phyloP scores from a whole-genome alignment of 1,140 invertebrate genomes.

The Homalodisca vitripennis region DNA sequence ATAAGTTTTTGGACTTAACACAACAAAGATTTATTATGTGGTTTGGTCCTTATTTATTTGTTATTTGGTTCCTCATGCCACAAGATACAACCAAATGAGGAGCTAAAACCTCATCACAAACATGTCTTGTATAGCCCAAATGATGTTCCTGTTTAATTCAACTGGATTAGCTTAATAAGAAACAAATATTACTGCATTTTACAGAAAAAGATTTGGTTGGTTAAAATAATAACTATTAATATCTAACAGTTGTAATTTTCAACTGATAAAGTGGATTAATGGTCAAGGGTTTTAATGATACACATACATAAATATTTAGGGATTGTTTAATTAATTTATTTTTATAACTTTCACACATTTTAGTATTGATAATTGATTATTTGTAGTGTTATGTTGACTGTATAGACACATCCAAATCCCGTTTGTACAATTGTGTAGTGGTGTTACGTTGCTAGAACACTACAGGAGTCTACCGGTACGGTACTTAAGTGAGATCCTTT shows the following conservation, averaged over 20 bases:
- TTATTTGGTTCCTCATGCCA: no score
- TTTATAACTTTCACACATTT: slow-evolving; percentile 18
- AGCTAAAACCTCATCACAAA: no score
- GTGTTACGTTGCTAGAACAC: slow-evolving; percentile 8
- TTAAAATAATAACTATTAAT: not conserved
- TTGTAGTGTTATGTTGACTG: slow-evolving; percentile 2
- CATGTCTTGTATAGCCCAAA: no score
- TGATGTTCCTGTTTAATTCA: no score
- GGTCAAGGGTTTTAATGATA: not conserved
- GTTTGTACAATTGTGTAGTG: slow-evolving; percentile 7
- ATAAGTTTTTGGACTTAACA: no score
- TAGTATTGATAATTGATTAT: slow-evolving; percentile 14
- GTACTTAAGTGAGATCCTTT: slow-evolving; percentile 13
- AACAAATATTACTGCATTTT: not conserved
- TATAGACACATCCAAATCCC: not conserved
- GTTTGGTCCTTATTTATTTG: no score
- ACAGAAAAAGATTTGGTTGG: not conserved
- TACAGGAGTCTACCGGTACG: slow-evolving; percentile 1
- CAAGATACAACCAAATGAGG: no score
- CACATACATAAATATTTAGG: not conserved
- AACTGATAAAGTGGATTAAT: no score
- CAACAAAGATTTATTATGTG: no score
- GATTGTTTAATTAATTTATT: slow-evolving; percentile 13
- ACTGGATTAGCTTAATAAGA: no score
- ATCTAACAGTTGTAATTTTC: not conserved